Evolutionary conservation across 1,140 invertebrate species (phyloP), one percentile per base, ranked within the genome.

Genomic region (Apis dorsata): DNA sequence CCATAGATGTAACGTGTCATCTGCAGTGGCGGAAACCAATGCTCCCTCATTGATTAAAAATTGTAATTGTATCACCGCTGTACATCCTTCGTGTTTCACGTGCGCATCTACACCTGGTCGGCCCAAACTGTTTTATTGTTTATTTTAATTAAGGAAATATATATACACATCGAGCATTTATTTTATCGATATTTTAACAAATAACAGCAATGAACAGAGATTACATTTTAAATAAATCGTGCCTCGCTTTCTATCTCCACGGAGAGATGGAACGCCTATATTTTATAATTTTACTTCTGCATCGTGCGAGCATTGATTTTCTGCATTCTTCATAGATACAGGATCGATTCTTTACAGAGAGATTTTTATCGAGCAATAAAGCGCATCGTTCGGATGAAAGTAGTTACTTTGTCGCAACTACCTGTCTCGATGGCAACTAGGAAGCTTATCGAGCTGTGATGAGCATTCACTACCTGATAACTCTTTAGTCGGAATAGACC

Each of bases 21-120:
- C 99, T 5, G 97, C 96, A 68, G 98, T 99, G 77, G 98, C 97
- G 9, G 98, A 98, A 78, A 99, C 96, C 66, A 99, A 95, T 44
- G 97, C 97, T 86, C 99, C 99, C 95, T 99, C 99, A 95, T 99
- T 99, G 85, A 99, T 95, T 75, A 99, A 95, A 94, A 99, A 99
- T 91, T 97, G 95, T 79, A 99, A 95, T 93, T 99, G 98, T 84
- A 98, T 95, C 15, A 99, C 97, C 53, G 97, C 96, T 84, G 94
- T 95, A 88, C 95, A 95, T 81, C 94, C 95, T 88, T 98, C 97
- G 94, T 99, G 99, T 85, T 97, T 96, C 62, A 98, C 96, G 93
- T 98, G 97, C 44, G 97, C 96, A 94, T 99, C 99, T 66, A 99
- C 99, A 34, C 99, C 99, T 0, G 99, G 98, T 82, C 97, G 95